Evolutionary conservation across 2,888 invertebrate species (phyloP).

Genomic region (Podotricha telesiphe): DNA sequence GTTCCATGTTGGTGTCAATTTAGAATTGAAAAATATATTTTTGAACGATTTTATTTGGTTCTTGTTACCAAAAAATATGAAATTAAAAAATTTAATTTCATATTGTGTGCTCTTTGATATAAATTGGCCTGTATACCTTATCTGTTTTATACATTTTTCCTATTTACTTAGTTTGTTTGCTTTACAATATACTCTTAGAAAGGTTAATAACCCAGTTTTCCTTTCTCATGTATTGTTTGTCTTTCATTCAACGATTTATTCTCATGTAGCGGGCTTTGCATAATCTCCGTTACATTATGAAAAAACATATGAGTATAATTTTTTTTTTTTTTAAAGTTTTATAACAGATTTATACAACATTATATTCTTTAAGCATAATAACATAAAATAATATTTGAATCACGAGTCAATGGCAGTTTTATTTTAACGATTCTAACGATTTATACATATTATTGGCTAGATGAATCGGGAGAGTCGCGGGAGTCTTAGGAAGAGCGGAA

Average conservation of each 20-base stretch:
- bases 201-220: conserved; percentile 76
- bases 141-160: conserved; percentile 41
- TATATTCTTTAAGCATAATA: neutral
- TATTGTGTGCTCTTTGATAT: neutral
- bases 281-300: conserved; percentile 37
- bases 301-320: conserved; percentile 14
- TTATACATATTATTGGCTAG: conserved; percentile 40
- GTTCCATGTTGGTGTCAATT: conserved; percentile 24
- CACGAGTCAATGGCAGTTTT: neutral
- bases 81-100: no score
- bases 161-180: conserved; percentile 65
- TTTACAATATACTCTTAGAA: conserved; percentile 57
- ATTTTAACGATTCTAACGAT: conserved; percentile 21
- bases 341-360: neutral
- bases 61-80: neutral
- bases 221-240: conserved; percentile 47
- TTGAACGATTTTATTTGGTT: conserved; percentile 33
- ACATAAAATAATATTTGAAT: neutral
- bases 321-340: no score
- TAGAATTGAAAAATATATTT: conserved; percentile 34
- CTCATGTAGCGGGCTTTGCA: conserved; percentile 40
- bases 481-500: conserved; percentile 73
- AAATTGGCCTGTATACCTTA: conserved; percentile 15
- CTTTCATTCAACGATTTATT: conserved; percentile 39
- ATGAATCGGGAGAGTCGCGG: conserved; percentile 67